Base-by-base conservation (phyloP, 2,888 invertebrate species). In the Actias luna region DNA sequence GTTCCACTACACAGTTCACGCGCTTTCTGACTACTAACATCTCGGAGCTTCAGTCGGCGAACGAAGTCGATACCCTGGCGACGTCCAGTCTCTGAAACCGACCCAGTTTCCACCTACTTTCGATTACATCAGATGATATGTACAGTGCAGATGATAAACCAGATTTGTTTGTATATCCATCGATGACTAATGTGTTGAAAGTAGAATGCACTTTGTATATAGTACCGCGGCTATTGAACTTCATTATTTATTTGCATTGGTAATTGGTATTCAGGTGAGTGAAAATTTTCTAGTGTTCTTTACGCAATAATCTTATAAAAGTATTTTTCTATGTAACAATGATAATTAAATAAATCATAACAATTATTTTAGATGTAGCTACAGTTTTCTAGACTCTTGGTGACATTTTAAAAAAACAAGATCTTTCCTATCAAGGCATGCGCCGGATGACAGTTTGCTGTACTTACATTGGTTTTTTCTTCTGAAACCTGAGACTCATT, bases 11-110 rank as follows among this genome's bases (percentile, higher is more conserved):
- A 68, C 71, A 66, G 70, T 69, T 58, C 69, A 72, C 68, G 62
- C 66, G 71, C 70, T 70, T 68, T 71, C 65, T 70, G 69, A 65
- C 70, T 67, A 74, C 77, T 74, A 70, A 75, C 68, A 69, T 70
- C 68, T 69, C 69, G 71, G 66, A 72, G 68, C 71, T 78, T 79
- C 78, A 78, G 78, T 77, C 72, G 46, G 10, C 46, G 62, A 63
- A 68, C 55, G 29, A 55, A 55, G 55, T 55, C 55, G 55, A 55
- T 55, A 55, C 29, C 29, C 55, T 55, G 80, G 80, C 80, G 80
- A 67, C 80, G 75, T 69, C 74, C 71, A 72, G 79, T 79, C 79
- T 79, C 72, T 66, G 67, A 69, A 65, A 67, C 65, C 77, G 77
- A 77, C 78, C 79, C 73, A 75, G 70, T 76, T 77, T 74, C 71